Percentiles rank a stretch among this genome's conserved stretches.
phyloP scores from a whole-genome alignment of 2,888 invertebrate species.

The Luperina nickerlii region DNA sequence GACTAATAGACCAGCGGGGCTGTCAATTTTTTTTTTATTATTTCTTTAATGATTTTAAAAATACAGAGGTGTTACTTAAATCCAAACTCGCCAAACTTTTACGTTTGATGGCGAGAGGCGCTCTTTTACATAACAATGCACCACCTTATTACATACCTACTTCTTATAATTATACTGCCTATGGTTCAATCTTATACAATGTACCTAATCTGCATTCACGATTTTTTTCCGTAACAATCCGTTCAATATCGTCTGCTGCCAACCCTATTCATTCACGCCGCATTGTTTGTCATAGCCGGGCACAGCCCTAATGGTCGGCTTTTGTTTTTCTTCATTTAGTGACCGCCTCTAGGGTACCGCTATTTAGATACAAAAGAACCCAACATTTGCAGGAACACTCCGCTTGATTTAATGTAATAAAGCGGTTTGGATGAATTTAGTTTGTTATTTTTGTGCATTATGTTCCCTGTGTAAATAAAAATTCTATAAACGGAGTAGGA shows the following conservation, averaged over 20 bases:
- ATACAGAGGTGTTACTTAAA: too few relatives aligned
- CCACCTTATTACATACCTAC: too few relatives aligned
- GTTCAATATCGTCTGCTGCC: conserved; percentile 27
- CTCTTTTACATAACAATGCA: too few relatives aligned
- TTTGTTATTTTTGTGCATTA: conserved; percentile 52
- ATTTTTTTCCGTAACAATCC: not conserved
- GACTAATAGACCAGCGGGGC: not conserved
- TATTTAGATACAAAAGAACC: conserved; percentile 76
- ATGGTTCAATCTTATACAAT: too few relatives aligned
- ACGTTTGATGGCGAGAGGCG: too few relatives aligned
- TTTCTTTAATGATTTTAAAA: too few relatives aligned
- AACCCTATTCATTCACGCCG: conserved; percentile 64
- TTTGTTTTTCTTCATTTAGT: conserved; percentile 85
- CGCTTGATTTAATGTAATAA: conserved; percentile 67
- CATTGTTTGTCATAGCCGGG: conserved; percentile 78
- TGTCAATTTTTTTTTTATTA: not conserved
- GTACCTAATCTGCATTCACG: too few relatives aligned
- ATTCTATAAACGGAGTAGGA: not conserved
- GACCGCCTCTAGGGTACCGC: conserved; percentile 71
- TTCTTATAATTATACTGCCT: too few relatives aligned
- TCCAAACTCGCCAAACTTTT: too few relatives aligned
- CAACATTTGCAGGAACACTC: conserved; percentile 66
- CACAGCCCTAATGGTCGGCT: conserved; percentile 79
- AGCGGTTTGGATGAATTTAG: conserved; percentile 48
- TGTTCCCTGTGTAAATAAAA: conserved; percentile 12